Evolutionary conservation across 2,113 vertebrate genomes (phyloP).

Genomic region (Elachura formosa): DNA sequence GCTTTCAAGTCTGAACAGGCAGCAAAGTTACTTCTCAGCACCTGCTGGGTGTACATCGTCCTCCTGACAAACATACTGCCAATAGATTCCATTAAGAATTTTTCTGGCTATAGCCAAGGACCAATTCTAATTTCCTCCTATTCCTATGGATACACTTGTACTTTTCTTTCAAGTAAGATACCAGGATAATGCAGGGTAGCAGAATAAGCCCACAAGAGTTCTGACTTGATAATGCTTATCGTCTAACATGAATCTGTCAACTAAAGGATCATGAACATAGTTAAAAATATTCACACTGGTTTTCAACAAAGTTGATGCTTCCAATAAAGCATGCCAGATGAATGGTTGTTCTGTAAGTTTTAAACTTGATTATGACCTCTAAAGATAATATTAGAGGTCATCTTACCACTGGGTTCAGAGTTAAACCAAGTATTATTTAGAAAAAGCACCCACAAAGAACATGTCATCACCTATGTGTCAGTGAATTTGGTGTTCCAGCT

Average conservation of each 20-base stretch:
- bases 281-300: not conserved
- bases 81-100: not conserved
- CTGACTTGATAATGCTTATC: not conserved
- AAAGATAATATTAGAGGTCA: no score
- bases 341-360: fast-evolving
- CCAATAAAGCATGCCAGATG: not conserved
- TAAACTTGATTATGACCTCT: not conserved
- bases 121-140: not conserved
- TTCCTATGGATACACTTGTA: not conserved
- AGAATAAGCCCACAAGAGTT: not conserved
- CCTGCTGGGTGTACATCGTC: not conserved
- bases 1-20: not conserved
- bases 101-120: not conserved
- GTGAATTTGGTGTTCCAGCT: not conserved
- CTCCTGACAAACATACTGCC: not conserved
- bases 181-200: not conserved
- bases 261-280: not conserved
- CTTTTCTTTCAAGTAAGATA: not conserved
- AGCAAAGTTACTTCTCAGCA: not conserved
- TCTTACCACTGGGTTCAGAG: not conserved
- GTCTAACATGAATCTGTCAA: not conserved
- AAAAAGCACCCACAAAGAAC: not conserved
- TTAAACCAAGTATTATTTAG: not conserved
- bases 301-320: not conserved
- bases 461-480: not conserved